Percentiles rank a stretch among this genome's conserved stretches.
Conservation (phyloP, 2,797 vertebrate species). For the Halcyon badia region DNA sequence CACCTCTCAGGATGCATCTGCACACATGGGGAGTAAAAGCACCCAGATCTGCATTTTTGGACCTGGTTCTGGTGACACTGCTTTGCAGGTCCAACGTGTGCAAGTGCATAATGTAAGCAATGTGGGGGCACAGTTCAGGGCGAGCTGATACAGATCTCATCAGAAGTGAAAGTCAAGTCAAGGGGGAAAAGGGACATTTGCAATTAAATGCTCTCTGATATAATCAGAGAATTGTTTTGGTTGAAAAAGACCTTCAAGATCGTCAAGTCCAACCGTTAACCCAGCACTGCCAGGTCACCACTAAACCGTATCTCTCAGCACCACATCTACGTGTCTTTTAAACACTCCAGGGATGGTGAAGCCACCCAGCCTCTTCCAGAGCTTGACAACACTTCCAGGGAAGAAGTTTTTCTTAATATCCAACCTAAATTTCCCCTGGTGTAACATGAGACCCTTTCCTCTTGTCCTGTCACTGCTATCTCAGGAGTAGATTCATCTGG, state of each 20-base stretch:
- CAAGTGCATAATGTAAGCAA: background rate
- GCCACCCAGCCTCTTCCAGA: background rate
- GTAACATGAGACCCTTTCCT: background rate
- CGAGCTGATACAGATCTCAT: accelerated
- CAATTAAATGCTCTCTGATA: background rate
- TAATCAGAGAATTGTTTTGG: background rate
- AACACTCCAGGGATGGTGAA: too few species aligned
- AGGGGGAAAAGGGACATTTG: background rate
- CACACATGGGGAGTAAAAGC: background rate
- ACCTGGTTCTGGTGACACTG: background rate
- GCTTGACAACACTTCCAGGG: background rate
- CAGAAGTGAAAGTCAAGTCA: background rate
- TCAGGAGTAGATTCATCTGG: background rate
- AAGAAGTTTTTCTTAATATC: background rate
- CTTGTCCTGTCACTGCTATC: too few species aligned
- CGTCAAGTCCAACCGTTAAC: too few species aligned
- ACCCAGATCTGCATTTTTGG: background rate
- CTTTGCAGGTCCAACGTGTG: background rate
- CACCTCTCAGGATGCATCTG: background rate
- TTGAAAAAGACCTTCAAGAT: background rate
- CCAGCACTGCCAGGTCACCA: too few species aligned
- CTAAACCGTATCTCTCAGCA: too few species aligned
- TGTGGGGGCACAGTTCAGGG: background rate
- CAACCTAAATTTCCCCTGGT: background rate
- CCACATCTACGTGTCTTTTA: too few species aligned